Conservation (phyloP, 2,888 invertebrate species). For the Nematopogon swammerdamellus region DNA sequence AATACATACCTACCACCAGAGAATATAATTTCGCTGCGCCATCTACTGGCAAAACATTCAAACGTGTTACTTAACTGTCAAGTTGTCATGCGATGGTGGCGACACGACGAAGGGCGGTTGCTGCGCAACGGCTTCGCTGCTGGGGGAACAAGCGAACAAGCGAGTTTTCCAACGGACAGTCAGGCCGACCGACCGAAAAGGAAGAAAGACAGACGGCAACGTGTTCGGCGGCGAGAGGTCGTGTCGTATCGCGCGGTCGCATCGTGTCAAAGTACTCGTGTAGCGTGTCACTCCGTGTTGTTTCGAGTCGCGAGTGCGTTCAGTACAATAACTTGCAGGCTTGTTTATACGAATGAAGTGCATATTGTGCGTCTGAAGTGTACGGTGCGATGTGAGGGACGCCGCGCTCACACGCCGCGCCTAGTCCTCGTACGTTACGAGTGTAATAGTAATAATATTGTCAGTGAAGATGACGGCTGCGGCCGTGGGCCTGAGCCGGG, state of each 20-base stretch:
- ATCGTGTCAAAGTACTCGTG: not conserved
- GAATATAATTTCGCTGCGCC: too few relatives aligned
- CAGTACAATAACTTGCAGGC: not conserved
- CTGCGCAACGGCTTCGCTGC: too few relatives aligned
- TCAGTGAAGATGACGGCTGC: not conserved
- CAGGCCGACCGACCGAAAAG: too few relatives aligned
- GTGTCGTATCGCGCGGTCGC: conserved; percentile 27
- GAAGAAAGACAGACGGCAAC: conserved; percentile 38
- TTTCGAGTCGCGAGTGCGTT: not conserved
- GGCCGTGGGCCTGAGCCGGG: conserved; percentile 40
- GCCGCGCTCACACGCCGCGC: not conserved
- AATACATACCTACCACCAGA: too few relatives aligned
- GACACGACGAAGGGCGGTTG: too few relatives aligned
- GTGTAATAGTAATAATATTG: not conserved
- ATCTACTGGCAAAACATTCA: too few relatives aligned
- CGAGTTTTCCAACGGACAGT: too few relatives aligned
- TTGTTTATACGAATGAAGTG: not conserved
- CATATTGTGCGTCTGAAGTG: not conserved
- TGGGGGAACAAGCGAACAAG: too few relatives aligned
- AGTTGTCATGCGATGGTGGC: too few relatives aligned
- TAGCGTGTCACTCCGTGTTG: not conserved
- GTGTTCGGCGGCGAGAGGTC: conserved; percentile 57
- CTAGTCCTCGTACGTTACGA: not conserved
- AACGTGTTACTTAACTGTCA: too few relatives aligned
- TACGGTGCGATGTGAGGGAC: not conserved